Percentiles rank a stretch among this genome's conserved stretches.
Conservation (phyloP, 2,113 vertebrate genomes). For the Nestor notabilis region DNA sequence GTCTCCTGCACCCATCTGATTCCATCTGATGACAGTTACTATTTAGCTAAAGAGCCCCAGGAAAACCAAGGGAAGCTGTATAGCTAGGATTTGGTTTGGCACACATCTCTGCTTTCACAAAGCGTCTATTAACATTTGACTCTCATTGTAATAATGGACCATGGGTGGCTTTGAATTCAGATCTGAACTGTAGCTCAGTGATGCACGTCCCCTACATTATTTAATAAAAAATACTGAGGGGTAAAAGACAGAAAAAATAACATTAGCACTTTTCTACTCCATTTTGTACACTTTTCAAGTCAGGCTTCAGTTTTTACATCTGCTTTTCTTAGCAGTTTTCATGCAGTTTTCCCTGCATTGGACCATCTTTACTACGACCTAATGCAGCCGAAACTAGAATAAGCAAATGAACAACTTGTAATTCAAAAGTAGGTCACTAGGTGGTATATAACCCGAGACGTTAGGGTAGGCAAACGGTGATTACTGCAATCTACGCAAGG, state of each 20-base stretch:
- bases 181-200: neutral
- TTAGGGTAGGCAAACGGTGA: constrained; percentile 17
- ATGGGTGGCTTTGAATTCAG: neutral
- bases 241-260: constrained; percentile 13
- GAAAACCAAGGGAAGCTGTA: neutral
- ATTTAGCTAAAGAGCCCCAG: neutral
- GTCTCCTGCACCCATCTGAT: neutral
- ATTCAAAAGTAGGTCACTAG: constrained; percentile 20
- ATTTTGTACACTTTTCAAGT: neutral
- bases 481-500: neutral
- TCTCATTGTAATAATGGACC: neutral
- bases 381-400: neutral
- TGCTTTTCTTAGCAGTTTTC: neutral
- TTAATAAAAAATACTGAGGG: neutral
- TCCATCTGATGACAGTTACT: neutral
- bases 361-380: neutral
- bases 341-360: neutral
- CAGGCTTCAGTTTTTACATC: neutral
- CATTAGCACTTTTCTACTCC: neutral
- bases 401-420: constrained; percentile 6
- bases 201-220: neutral
- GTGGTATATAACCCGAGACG: neutral
- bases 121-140: neutral
- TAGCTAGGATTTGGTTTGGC: neutral
- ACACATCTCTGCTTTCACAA: neutral